Evolutionary conservation across 2,888 invertebrate genomes (phyloP).

Genomic region (Melanotus villosus): DNA sequence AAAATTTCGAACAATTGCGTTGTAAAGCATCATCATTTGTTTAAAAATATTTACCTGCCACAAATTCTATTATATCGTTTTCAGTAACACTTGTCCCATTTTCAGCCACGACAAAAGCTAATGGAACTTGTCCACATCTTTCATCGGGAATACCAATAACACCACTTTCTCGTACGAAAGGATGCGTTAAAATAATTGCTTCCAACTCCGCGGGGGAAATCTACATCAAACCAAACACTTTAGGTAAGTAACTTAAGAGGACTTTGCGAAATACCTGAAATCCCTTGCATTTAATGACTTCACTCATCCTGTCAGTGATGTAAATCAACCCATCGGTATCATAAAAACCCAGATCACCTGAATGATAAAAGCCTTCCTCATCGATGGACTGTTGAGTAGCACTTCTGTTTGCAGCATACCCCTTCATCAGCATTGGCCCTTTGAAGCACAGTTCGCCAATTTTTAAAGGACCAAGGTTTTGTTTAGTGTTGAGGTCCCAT

Average conservation of each 20-base stretch:
- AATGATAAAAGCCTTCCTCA: slow-evolving; percentile 80
- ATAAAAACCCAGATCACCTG: slow-evolving; percentile 86
- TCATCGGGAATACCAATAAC: slow-evolving; percentile 84
- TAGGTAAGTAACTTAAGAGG: too few species aligned
- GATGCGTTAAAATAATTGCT: slow-evolving; percentile 78
- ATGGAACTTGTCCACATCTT: slow-evolving; percentile 79
- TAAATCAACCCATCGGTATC: slow-evolving; percentile 82
- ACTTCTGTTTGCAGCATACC: too few species aligned
- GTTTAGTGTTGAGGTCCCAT: slow-evolving; percentile 72
- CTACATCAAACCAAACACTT: slow-evolving; percentile 75
- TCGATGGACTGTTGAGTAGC: slow-evolving; percentile 74
- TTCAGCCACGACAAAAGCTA: slow-evolving; percentile 83
- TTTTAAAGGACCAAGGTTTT: slow-evolving; percentile 72
- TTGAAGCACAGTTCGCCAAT: slow-evolving; percentile 88
- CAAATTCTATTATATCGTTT: slow-evolving; percentile 58
- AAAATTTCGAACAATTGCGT: slow-evolving; percentile 11
- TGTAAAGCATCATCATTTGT: not conserved
- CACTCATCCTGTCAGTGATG: slow-evolving; percentile 87
- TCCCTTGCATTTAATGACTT: slow-evolving; percentile 90
- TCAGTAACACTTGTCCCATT: slow-evolving; percentile 68
- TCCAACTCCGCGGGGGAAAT: slow-evolving; percentile 91
- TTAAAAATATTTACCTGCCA: slow-evolving; percentile 61
- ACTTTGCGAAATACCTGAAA: slow-evolving; percentile 74
- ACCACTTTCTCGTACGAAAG: slow-evolving; percentile 80
- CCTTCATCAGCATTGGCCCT: slow-evolving; percentile 76